Evolutionary conservation across 2,797 vertebrate species (phyloP).

Genomic region (Anabacerthia variegaticeps): DNA sequence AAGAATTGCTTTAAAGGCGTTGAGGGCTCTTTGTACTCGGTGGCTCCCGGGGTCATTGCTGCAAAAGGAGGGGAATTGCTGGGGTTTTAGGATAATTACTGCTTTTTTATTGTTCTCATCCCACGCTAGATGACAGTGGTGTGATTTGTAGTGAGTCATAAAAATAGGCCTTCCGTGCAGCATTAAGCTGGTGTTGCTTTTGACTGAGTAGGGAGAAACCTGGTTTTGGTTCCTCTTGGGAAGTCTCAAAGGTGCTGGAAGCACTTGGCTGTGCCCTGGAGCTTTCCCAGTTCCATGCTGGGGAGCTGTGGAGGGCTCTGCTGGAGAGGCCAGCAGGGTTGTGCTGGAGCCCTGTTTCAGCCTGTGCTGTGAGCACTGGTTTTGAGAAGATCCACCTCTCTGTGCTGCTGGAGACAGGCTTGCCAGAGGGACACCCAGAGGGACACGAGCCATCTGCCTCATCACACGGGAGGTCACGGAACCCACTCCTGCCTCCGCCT

Average conservation of each 20-base stretch:
- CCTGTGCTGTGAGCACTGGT: accelerated
- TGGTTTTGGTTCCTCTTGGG: neutral
- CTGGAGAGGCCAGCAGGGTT: neutral
- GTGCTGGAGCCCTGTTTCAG: neutral
- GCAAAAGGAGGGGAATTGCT: conserved; percentile 27
- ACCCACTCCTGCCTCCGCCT: neutral
- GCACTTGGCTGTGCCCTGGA: accelerated
- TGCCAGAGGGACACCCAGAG: accelerated
- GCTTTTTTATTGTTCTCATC: conserved; percentile 14
- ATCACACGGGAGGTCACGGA: accelerated
- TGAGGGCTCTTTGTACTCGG: neutral
- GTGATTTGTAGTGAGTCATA: neutral
- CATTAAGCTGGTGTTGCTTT: neutral
- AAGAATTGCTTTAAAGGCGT: conserved; percentile 11
- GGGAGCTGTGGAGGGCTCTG: neutral
- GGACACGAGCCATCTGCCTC: neutral
- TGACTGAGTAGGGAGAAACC: neutral
- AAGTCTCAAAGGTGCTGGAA: neutral
- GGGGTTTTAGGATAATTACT: conserved; percentile 38
- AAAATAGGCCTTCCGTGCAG: neutral
- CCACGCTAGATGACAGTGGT: neutral
- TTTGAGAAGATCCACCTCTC: neutral
- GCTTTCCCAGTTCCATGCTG: neutral
- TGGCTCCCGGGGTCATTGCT: neutral
- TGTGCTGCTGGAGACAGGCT: neutral